phyloP scores from a whole-genome alignment of 2,113 vertebrate species.

The Salvator merianae region DNA sequence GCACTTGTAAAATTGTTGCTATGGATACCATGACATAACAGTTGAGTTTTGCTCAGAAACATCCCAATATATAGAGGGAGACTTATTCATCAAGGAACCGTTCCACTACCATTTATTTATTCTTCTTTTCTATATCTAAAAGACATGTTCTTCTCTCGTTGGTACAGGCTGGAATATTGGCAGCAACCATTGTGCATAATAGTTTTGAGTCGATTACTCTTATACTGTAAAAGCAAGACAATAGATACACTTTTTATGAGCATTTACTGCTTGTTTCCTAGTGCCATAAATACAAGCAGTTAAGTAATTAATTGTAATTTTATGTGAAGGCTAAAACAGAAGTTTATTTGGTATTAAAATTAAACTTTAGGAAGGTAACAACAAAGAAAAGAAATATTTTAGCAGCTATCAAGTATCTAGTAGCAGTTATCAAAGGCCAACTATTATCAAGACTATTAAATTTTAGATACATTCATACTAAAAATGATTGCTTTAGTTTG shows the following conservation, averaged over 20 bases:
- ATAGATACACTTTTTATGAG: slow-evolving; percentile 25
- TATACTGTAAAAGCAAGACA: slow-evolving; percentile 30
- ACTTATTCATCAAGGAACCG: slow-evolving; percentile 32
- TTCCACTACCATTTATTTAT: slow-evolving; percentile 38
- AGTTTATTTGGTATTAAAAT: slow-evolving; percentile 22
- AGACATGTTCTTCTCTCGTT: slow-evolving; percentile 46
- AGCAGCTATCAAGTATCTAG: slow-evolving; percentile 18
- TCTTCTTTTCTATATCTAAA: slow-evolving; percentile 24
- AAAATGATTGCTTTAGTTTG: not conserved
- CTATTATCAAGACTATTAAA: slow-evolving; percentile 40
- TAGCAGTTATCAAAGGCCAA: not conserved
- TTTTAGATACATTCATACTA: slow-evolving; percentile 13
- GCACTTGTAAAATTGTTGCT: too few relatives aligned
- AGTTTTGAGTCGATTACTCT: slow-evolving; percentile 38
- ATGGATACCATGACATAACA: too few relatives aligned
- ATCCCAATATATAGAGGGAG: not conserved
- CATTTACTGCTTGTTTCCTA: slow-evolving; percentile 33
- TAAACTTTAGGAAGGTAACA: slow-evolving; percentile 32
- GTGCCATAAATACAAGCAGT: slow-evolving; percentile 39
- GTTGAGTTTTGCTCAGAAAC: not conserved
- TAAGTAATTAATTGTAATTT: slow-evolving; percentile 26
- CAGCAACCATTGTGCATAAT: slow-evolving; percentile 44
- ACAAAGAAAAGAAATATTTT: slow-evolving; percentile 26
- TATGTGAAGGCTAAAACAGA: slow-evolving; percentile 15
- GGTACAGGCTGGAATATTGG: slow-evolving; percentile 48